These are phyloP conservation scores for Doryteuthis pealeii DNA, from an alignment of 1,140 invertebrate species.

Conservation along the genomic window DNA sequence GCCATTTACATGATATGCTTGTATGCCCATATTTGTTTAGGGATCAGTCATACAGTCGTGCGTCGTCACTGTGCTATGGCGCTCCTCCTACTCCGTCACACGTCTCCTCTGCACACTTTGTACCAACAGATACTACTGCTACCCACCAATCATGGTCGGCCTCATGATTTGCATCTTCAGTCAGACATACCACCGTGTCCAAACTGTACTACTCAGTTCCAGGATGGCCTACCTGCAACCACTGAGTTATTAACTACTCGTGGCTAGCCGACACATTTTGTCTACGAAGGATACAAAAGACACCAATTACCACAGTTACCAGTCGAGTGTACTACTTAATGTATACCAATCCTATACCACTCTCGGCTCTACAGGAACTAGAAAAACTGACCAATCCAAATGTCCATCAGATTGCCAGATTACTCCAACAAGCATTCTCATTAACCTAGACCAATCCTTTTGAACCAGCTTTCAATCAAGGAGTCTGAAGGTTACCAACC, in stretches of 20 bases:
- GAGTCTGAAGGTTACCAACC: neutral
- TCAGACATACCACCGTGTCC: neutral
- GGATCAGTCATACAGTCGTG: slow-evolving; percentile 6
- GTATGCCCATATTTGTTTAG: slow-evolving; percentile 8
- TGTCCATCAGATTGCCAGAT: neutral
- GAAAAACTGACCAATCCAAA: slow-evolving; percentile 5
- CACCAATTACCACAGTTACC: neutral
- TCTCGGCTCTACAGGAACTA: neutral
- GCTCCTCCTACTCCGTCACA: slow-evolving; percentile 4
- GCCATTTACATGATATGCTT: slow-evolving; percentile 11
- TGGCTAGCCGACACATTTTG: neutral
- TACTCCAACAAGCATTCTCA: neutral
- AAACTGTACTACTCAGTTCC: neutral
- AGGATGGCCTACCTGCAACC: neutral
- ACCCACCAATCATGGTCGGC: slow-evolving; percentile 1
- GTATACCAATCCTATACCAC: neutral
- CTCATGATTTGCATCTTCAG: neutral
- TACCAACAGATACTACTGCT: neutral
- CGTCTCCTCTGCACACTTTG: slow-evolving; percentile 3
- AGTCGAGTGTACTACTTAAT: neutral
- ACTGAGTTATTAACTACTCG: neutral
- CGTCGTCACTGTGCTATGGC: slow-evolving; percentile 7
- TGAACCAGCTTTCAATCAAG: neutral
- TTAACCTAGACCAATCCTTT: slow-evolving; percentile 10
- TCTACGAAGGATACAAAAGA: neutral